Conservation (phyloP, 1,140 invertebrate genomes). For the Drosophila murphyi region DNA sequence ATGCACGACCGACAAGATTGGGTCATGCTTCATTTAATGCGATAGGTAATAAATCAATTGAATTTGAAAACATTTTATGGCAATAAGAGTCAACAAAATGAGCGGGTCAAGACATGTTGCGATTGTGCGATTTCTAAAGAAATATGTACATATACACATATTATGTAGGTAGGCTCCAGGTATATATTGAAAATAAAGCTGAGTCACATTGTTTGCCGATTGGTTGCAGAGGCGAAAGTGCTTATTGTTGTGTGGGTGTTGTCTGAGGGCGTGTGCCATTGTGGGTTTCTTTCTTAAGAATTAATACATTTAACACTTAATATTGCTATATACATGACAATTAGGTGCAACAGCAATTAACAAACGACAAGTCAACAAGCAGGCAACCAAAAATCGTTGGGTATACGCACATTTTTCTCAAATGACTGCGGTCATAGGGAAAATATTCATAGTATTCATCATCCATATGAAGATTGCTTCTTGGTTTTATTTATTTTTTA, state of each 20-base stretch:
- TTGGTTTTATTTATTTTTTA: no score
- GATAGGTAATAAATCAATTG: conserved; percentile 16
- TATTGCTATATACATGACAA: conserved; percentile 38
- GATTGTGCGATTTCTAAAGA: conserved; percentile 57
- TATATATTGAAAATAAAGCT: not conserved
- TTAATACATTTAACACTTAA: conserved; percentile 43
- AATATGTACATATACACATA: conserved; percentile 22
- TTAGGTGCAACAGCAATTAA: conserved; percentile 52
- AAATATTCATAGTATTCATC: conserved; percentile 80
- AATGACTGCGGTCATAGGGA: conserved; percentile 78
- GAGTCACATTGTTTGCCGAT: not conserved
- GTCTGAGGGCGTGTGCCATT: conserved; percentile 44
- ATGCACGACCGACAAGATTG: conserved; percentile 4
- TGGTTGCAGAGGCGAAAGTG: conserved; percentile 37
- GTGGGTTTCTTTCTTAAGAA: conserved; percentile 60
- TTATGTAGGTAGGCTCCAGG: not conserved
- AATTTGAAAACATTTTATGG: conserved; percentile 17
- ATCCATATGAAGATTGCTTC: conserved; percentile 55
- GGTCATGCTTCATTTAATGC: conserved; percentile 20
- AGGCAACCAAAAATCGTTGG: conserved; percentile 9
- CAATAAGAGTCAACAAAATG: conserved; percentile 14
- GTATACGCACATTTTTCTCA: conserved; percentile 78
- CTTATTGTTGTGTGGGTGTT: conserved; percentile 20
- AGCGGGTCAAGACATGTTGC: conserved; percentile 42
- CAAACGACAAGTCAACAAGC: conserved; percentile 30